phyloP scores from a whole-genome alignment of 2,888 invertebrate genomes.

The Salticus scenicus region DNA sequence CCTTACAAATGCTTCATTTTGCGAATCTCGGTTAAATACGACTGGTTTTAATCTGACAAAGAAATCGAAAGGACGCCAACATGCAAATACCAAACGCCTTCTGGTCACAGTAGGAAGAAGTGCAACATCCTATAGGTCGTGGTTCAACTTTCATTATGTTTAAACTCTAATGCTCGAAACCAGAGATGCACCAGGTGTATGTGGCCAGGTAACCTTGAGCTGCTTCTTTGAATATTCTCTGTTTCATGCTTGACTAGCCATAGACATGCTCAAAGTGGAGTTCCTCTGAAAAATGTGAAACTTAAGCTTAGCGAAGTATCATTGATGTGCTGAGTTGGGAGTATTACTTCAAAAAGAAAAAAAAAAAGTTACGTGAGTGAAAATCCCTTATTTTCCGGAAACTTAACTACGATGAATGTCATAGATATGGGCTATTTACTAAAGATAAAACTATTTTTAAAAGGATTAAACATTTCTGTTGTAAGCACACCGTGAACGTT shows the following conservation, averaged over 20 bases:
- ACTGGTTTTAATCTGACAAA: too few species aligned
- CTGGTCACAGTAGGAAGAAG: not conserved
- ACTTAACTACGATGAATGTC: too few species aligned
- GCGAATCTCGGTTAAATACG: too few species aligned
- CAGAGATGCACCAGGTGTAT: not conserved
- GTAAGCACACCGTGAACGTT: too few species aligned
- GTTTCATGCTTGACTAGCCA: not conserved
- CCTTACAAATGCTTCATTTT: too few species aligned
- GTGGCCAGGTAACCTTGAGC: slow-evolving; percentile 2
- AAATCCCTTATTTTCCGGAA: not conserved
- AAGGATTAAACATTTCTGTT: too few species aligned
- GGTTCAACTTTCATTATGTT: not conserved
- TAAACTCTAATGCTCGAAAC: not conserved
- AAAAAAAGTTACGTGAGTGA: too few species aligned
- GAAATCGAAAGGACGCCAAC: not conserved
- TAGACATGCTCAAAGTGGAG: not conserved
- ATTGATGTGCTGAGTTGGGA: not conserved
- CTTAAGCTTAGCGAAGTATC: too few species aligned
- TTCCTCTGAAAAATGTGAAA: not conserved
- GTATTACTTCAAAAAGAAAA: not conserved
- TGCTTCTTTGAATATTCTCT: not conserved
- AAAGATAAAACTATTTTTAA: too few species aligned
- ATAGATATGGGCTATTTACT: too few species aligned
- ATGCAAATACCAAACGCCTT: not conserved
- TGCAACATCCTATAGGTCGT: slow-evolving; percentile 3